These are phyloP conservation scores for Platycercus adscitus DNA, from an alignment of 2,113 vertebrate genomes.

Conservation along the genomic window DNA sequence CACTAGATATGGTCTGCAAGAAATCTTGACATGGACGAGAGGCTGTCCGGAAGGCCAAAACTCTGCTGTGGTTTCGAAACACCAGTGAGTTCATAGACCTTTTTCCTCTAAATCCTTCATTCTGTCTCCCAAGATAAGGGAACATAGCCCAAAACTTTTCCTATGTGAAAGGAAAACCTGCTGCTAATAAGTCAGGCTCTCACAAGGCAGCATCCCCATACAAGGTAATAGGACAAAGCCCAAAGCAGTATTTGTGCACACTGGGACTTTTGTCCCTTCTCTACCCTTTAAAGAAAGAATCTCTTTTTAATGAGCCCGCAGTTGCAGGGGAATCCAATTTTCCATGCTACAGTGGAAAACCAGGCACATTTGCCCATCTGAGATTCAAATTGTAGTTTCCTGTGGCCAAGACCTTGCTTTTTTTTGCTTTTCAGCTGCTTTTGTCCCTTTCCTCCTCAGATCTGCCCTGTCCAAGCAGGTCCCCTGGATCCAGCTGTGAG, in stretches of 20 bases:
- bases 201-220: background rate
- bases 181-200: background rate
- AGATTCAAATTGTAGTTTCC: background rate
- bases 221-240: background rate
- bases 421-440: background rate
- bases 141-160: background rate
- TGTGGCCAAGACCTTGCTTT: background rate
- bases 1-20: background rate
- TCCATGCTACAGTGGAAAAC: background rate
- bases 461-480: background rate
- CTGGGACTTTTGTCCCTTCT: background rate
- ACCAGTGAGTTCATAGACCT: background rate
- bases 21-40: fast-evolving
- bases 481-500: background rate
- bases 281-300: background rate
- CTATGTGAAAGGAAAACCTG: background rate
- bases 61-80: background rate
- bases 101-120: background rate
- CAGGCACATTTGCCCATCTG: background rate
- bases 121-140: background rate
- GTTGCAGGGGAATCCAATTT: background rate
- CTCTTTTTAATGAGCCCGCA: background rate
- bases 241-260: background rate
- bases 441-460: background rate
- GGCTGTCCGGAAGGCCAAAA: background rate